Evolutionary conservation across 1,140 invertebrate species (phyloP).

Genomic region (Drosophila biarmipes): DNA sequence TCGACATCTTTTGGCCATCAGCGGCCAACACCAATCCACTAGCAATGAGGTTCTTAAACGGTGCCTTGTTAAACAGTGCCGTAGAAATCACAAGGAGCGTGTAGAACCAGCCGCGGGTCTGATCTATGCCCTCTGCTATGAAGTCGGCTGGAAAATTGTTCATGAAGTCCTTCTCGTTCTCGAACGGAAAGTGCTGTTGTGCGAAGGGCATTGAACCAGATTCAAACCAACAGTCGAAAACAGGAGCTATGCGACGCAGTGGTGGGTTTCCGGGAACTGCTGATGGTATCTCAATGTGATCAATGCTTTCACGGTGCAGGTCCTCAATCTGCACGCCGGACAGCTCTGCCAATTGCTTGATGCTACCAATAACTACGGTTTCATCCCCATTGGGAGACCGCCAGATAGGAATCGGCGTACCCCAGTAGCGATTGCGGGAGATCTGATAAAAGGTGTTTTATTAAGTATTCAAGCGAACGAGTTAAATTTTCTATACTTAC

Average conservation of each 20-base stretch:
- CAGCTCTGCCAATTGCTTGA: slow-evolving; percentile 94
- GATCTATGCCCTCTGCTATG: slow-evolving; percentile 99
- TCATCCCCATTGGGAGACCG: slow-evolving; percentile 97
- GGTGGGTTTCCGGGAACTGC: slow-evolving; percentile 91
- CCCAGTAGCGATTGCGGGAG: slow-evolving; percentile 99
- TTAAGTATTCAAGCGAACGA: not conserved
- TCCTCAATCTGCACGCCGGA: slow-evolving; percentile 94
- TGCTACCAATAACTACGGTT: slow-evolving; percentile 97
- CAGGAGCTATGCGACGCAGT: slow-evolving; percentile 94
- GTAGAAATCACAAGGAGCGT: slow-evolving; percentile 98
- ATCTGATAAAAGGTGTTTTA: slow-evolving; percentile 55
- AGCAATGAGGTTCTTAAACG: slow-evolving; percentile 98
- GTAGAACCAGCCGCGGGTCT: slow-evolving; percentile 99
- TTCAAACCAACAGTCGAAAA: slow-evolving; percentile 99
- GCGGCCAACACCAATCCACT: slow-evolving; percentile 97
- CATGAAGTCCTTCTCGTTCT: slow-evolving; percentile 96
- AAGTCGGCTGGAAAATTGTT: slow-evolving; percentile 99
- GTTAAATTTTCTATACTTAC: slow-evolving; percentile 84
- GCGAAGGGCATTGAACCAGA: slow-evolving; percentile 99
- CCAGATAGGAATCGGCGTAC: slow-evolving; percentile 99
- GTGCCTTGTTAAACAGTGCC: slow-evolving; percentile 97
- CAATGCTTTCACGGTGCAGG: slow-evolving; percentile 97
- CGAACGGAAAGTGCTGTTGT: slow-evolving; percentile 98
- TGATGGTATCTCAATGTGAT: slow-evolving; percentile 97
- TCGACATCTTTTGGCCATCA: slow-evolving; percentile 99